phyloP scores from a whole-genome alignment of 1,140 invertebrate species.

The Metaphire vulgaris region DNA sequence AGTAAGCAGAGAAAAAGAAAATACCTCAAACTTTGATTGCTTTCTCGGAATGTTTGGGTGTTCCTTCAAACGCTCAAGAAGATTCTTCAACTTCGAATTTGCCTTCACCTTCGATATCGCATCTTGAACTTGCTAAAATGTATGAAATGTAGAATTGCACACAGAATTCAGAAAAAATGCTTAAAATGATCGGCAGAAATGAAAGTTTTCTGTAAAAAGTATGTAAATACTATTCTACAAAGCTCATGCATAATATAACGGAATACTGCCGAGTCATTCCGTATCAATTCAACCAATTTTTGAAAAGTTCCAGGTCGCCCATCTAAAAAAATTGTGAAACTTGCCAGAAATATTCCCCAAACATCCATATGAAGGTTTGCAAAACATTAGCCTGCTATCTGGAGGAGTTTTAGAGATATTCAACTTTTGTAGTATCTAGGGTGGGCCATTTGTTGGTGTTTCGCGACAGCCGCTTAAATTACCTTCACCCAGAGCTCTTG shows the following conservation, averaged over 20 bases:
- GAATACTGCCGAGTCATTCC: not conserved
- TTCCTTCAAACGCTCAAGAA: slow-evolving; percentile 66
- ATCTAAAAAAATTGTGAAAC: too few species aligned
- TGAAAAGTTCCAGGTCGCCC: too few species aligned
- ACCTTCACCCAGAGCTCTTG: slow-evolving; percentile 81
- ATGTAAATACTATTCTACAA: slow-evolving; percentile 9
- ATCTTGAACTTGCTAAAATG: slow-evolving; percentile 58
- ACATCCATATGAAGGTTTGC: too few species aligned
- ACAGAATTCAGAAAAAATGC: not conserved
- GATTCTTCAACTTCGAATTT: slow-evolving; percentile 56
- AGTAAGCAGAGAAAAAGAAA: too few species aligned
- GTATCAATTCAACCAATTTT: too few species aligned
- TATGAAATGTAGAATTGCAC: slow-evolving; percentile 23
- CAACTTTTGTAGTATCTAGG: too few species aligned
- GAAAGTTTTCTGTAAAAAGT: not conserved
- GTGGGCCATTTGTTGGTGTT: too few species aligned
- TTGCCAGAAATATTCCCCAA: too few species aligned
- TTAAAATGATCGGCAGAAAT: not conserved
- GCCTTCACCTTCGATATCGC: slow-evolving; percentile 61
- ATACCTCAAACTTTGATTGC: slow-evolving; percentile 69
- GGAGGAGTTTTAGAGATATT: too few species aligned
- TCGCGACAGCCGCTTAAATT: too few species aligned
- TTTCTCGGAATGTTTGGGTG: slow-evolving; percentile 86
- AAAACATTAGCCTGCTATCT: too few species aligned
- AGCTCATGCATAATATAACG: not conserved